Conservation (phyloP, 2,888 invertebrate species). For the Rutpela maculata region DNA sequence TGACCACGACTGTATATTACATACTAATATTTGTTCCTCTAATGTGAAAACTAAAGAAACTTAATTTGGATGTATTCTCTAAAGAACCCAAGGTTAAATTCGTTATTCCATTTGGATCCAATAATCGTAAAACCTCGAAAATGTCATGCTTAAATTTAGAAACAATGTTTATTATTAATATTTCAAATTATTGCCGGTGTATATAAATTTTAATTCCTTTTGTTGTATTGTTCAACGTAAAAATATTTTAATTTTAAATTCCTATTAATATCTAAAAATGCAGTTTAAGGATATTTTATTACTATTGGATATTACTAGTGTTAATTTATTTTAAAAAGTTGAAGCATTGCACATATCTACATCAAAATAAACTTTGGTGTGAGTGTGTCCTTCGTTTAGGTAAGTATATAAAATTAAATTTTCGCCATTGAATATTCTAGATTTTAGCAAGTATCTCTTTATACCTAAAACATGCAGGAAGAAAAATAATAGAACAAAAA, state of each 20-base stretch:
- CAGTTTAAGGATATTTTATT: slow-evolving; percentile 20
- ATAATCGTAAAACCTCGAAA: slow-evolving; percentile 30
- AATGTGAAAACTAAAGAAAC: no score
- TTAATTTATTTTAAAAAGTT: neutral
- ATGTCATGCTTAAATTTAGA: slow-evolving; percentile 21
- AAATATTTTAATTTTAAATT: slow-evolving; percentile 27
- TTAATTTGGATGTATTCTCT: no score
- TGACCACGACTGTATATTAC: no score
- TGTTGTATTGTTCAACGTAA: slow-evolving; percentile 25
- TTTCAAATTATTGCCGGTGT: slow-evolving; percentile 19
- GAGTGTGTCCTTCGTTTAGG: no score
- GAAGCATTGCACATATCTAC: neutral
- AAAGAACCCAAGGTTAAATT: slow-evolving; percentile 5
- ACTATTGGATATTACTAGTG: neutral
- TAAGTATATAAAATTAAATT: no score
- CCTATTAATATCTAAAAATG: slow-evolving; percentile 11
- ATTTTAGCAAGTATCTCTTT: no score
- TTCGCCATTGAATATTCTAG: no score
- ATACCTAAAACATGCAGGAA: no score
- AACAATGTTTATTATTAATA: slow-evolving; percentile 25
- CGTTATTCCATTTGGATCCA: slow-evolving; percentile 21
- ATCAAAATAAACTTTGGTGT: no score
- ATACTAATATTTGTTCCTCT: no score
- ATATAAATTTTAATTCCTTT: slow-evolving; percentile 30
- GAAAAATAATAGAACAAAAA: no score